phyloP scores from a whole-genome alignment of 1,140 invertebrate species.

The Drosophila bocki region DNA sequence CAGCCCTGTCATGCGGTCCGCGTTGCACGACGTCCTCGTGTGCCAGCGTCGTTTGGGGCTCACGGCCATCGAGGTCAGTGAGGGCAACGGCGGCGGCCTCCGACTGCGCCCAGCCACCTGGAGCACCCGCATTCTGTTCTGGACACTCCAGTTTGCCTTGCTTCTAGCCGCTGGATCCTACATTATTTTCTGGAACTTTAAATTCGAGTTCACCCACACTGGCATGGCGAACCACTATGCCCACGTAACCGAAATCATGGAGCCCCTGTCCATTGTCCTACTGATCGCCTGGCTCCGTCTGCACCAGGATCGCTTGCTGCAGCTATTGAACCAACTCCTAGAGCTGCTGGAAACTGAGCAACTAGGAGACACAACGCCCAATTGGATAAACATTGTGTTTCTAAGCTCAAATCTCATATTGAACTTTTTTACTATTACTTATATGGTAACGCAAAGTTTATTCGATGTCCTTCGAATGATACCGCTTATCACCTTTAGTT shows the following conservation, averaged over 20 bases:
- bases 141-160: not conserved
- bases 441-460: too few species aligned
- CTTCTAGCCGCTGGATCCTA: not conserved
- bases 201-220: not conserved
- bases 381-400: not conserved
- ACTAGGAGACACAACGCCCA: not conserved
- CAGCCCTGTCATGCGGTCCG: constrained; percentile 8
- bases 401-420: not conserved
- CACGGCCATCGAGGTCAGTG: not conserved
- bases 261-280: not conserved
- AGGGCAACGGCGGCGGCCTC: not conserved
- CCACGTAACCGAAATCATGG: constrained; percentile 6
- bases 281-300: constrained; percentile 7
- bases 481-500: not conserved
- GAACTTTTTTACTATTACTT: rapidly evolving
- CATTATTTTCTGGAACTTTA: not conserved
- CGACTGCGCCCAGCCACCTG: not conserved
- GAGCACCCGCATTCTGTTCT: not conserved
- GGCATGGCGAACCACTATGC: constrained; percentile 3
- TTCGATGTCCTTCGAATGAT: rapidly evolving
- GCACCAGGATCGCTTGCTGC: not conserved
- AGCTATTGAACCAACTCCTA: not conserved
- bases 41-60: constrained; percentile 5
- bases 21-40: constrained; percentile 6
- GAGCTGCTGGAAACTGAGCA: not conserved